Conservation (phyloP, 2,797 vertebrate species). For the Hoplostethus mediterraneus region DNA sequence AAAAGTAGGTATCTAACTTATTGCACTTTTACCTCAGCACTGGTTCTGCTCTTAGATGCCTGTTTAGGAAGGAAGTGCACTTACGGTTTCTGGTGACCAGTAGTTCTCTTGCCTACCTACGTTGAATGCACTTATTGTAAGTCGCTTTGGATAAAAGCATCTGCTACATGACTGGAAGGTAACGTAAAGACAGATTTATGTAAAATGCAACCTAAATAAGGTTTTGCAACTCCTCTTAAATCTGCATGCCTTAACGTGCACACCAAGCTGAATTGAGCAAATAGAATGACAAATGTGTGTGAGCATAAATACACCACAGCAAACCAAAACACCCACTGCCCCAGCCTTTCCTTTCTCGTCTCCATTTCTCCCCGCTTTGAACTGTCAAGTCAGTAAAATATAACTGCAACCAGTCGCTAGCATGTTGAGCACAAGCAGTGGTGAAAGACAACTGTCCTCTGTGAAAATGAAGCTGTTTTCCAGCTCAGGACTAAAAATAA, state of each 20-base stretch:
- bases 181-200: no score
- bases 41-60: no score
- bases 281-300: conserved; percentile 43
- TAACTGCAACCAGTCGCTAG: conserved; percentile 36
- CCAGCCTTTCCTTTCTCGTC: conserved; percentile 29
- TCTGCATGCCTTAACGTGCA: conserved; percentile 36
- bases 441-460: conserved; percentile 38
- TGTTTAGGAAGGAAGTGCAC: no score
- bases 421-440: conserved; percentile 25
- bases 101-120: no score
- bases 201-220: neutral
- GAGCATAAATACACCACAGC: conserved; percentile 43
- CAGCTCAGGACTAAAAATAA: conserved; percentile 33
- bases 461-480: conserved; percentile 32
- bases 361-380: conserved; percentile 36
- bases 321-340: conserved; percentile 52
- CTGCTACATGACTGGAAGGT: no score
- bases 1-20: no score
- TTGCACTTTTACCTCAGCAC: no score
- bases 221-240: conserved; percentile 9
- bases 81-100: no score
- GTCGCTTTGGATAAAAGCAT: no score
- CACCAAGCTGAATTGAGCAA: conserved; percentile 29
- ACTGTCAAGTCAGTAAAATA: conserved; percentile 52
- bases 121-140: no score